Percentiles rank a stretch among this genome's conserved stretches.
phyloP scores from a whole-genome alignment of 2,888 invertebrate genomes.

The Acanthosepion pharaonis region DNA sequence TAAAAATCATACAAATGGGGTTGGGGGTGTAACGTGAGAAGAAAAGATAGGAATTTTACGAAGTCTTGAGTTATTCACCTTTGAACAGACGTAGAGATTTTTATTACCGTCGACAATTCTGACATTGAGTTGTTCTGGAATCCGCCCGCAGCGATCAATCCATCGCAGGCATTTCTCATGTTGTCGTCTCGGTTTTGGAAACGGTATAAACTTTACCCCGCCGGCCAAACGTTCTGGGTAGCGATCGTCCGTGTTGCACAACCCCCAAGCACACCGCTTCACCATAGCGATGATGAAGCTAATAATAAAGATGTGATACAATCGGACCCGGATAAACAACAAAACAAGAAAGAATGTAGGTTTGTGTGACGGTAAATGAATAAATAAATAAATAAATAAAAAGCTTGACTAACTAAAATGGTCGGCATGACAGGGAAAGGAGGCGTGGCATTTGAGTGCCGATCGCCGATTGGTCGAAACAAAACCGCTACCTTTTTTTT shows the following conservation, averaged over 20 bases:
- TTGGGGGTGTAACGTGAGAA: no score
- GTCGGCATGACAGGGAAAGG: slow-evolving; percentile 40
- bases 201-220: slow-evolving; percentile 50
- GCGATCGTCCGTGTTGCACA: slow-evolving; percentile 51
- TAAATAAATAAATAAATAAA: neutral
- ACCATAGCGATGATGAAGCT: slow-evolving; percentile 43
- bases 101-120: slow-evolving; percentile 49
- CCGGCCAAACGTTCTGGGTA: slow-evolving; percentile 52
- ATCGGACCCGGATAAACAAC: no score
- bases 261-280: slow-evolving; percentile 50
- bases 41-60: no score
- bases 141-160: slow-evolving; percentile 52
- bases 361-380: neutral
- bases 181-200: slow-evolving; percentile 52
- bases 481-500: neutral
- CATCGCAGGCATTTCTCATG: slow-evolving; percentile 52
- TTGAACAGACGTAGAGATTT: slow-evolving; percentile 49
- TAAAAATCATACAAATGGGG: no score
- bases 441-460: neutral
- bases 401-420: slow-evolving; percentile 46
- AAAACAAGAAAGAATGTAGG: no score
- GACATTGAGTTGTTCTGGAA: slow-evolving; percentile 52
- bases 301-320: neutral
- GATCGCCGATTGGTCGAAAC: slow-evolving; percentile 35
- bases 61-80: slow-evolving; percentile 44